phyloP scores from a whole-genome alignment of 1,140 invertebrate genomes.

The Drosophila pachea region DNA sequence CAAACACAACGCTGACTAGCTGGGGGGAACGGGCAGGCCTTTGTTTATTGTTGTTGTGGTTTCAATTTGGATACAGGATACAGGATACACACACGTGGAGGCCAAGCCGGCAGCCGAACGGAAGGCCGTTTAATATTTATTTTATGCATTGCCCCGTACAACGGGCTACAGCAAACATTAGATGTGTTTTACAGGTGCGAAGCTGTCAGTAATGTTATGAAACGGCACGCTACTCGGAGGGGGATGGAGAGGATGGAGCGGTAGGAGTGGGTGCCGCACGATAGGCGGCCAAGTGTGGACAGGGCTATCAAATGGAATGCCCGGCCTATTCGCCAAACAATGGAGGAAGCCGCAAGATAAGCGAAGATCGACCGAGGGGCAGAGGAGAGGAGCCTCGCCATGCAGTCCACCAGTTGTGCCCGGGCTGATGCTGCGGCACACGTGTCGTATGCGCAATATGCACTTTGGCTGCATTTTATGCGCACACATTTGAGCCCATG shows the following conservation, averaged over 20 bases:
- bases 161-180: constrained; percentile 12
- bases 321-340: neutral
- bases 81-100: constrained; percentile 25
- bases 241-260: too few relatives aligned
- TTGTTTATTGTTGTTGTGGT: constrained; percentile 74
- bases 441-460: constrained; percentile 48
- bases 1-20: too few relatives aligned
- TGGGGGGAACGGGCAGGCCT: neutral
- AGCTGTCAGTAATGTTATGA: constrained; percentile 43
- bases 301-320: constrained; percentile 8
- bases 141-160: constrained; percentile 54
- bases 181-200: constrained; percentile 44
- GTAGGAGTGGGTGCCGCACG: neutral
- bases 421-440: constrained; percentile 26
- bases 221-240: neutral
- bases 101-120: constrained; percentile 32
- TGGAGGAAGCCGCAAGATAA: too few relatives aligned
- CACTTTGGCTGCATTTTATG: constrained; percentile 45
- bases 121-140: constrained; percentile 75
- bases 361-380: too few relatives aligned
- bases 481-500: constrained; percentile 35
- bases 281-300: constrained; percentile 10
- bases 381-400: too few relatives aligned
- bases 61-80: constrained; percentile 70
- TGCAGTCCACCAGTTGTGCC: too few relatives aligned